A percentile compares a stretch with the other conserved stretches of the same genome.
These are phyloP conservation scores for Petrocephalus zakoni DNA, from an alignment of 2,113 vertebrate genomes.

Conservation along the genomic window DNA sequence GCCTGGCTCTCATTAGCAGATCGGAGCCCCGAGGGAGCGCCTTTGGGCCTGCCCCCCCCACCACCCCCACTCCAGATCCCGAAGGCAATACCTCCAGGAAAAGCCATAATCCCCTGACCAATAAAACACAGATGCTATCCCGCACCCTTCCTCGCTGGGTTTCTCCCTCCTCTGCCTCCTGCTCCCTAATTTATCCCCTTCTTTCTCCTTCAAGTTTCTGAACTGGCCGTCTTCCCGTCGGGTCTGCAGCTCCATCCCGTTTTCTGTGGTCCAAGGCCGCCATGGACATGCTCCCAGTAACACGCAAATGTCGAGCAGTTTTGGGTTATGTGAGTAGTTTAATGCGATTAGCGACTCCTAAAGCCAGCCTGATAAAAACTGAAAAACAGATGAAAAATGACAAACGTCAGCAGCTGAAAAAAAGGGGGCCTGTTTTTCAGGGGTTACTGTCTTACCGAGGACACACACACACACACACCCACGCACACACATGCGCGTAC, in stretches of 20 bases:
- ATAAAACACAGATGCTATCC: slow-evolving; percentile 44
- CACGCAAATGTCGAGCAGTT: not conserved
- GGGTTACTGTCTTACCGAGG: not conserved
- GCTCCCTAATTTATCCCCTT: not conserved
- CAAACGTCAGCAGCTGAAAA: not conserved
- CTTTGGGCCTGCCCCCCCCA: not conserved
- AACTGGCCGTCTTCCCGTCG: not conserved
- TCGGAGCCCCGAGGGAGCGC: not conserved
- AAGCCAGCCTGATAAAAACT: not conserved
- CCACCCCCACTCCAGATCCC: slow-evolving; percentile 21
- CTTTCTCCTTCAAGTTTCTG: not conserved
- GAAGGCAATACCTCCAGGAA: slow-evolving; percentile 38
- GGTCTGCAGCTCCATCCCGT: not conserved
- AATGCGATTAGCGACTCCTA: not conserved
- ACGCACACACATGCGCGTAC: too few relatives aligned
- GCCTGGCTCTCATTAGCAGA: slow-evolving; percentile 26
- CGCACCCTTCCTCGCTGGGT: not conserved
- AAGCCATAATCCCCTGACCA: slow-evolving; percentile 39
- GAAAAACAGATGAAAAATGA: not conserved
- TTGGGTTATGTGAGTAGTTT: not conserved
- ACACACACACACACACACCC: not conserved
- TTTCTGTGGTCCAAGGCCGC: not conserved
- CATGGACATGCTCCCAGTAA: not conserved
- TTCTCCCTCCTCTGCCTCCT: not conserved
- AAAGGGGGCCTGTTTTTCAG: not conserved